Evolutionary conservation across 2,888 invertebrate species (phyloP).

Genomic region (Capitulum mitella): DNA sequence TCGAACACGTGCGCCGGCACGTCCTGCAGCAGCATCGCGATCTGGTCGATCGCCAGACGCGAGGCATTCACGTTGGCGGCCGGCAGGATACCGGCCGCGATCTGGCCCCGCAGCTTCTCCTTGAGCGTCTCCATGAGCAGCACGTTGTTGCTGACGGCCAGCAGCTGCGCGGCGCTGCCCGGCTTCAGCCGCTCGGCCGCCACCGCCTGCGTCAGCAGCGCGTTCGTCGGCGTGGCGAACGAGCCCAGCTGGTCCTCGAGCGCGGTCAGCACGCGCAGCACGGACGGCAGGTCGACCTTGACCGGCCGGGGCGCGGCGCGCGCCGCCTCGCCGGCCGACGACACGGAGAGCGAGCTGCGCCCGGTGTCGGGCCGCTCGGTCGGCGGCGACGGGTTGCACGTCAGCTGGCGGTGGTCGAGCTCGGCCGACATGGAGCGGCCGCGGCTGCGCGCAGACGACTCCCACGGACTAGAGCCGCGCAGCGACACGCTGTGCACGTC

Average conservation of each 20-base stretch:
- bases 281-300: neutral
- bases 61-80: slow-evolving; percentile 60
- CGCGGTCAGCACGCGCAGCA: slow-evolving; percentile 64
- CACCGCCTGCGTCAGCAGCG: slow-evolving; percentile 65
- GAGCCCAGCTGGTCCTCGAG: slow-evolving; percentile 77
- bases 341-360: neutral
- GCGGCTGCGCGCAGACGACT: neutral
- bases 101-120: slow-evolving; percentile 72
- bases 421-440: neutral
- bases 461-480: slow-evolving; percentile 5
- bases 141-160: slow-evolving; percentile 59
- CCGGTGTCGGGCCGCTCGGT: neutral
- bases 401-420: neutral
- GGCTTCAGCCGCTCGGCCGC: slow-evolving; percentile 56
- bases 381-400: slow-evolving; percentile 20
- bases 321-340: slow-evolving; percentile 11
- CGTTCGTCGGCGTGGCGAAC: slow-evolving; percentile 68
- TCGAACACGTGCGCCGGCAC: slow-evolving; percentile 43
- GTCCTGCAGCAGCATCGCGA: slow-evolving; percentile 63
- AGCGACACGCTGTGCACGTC: neutral
- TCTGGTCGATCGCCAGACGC: slow-evolving; percentile 65
- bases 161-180: slow-evolving; percentile 58
- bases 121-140: slow-evolving; percentile 76
- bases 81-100: slow-evolving; percentile 61
- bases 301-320: neutral